phyloP scores from a whole-genome alignment of 2,888 invertebrate species.

The Frankliniella fusca region DNA sequence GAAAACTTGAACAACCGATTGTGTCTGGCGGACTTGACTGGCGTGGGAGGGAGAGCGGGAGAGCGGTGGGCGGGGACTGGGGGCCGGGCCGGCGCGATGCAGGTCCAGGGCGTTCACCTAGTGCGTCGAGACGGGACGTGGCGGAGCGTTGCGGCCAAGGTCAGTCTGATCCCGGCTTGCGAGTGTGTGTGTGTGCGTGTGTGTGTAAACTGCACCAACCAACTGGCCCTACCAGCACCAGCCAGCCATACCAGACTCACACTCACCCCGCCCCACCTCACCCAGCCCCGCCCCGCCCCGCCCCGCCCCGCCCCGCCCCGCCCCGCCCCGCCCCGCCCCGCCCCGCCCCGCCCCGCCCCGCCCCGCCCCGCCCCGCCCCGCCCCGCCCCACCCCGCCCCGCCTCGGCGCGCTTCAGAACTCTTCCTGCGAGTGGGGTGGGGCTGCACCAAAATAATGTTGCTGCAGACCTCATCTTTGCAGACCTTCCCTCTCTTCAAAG shows the following conservation, averaged over 20 bases:
- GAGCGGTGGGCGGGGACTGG: neutral
- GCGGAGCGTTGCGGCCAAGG: conserved; percentile 9
- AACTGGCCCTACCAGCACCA: neutral
- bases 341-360: neutral
- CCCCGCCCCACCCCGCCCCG: neutral
- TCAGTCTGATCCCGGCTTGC: neutral
- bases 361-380: neutral
- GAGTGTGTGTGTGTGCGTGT: too few relatives aligned
- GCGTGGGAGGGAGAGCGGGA: too few relatives aligned
- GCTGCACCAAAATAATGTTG: neutral
- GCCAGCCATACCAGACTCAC: neutral
- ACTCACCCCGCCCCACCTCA: neutral
- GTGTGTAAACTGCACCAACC: neutral
- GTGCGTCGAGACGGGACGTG: conserved; percentile 4
- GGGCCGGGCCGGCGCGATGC: neutral
- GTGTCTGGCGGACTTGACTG: too few relatives aligned
- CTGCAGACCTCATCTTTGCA: too few relatives aligned
- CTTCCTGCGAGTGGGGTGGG: neutral
- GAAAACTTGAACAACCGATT: too few relatives aligned
- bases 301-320: neutral
- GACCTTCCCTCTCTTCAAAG: neutral
- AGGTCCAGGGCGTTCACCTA: conserved; percentile 15
- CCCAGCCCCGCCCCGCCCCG: too few relatives aligned
- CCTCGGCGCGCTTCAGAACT: neutral
- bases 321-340: neutral